Evolutionary conservation across 2,797 vertebrate genomes (phyloP), one percentile per base, ranked within the genome.

Genomic region (Diglossa cyanea): DNA sequence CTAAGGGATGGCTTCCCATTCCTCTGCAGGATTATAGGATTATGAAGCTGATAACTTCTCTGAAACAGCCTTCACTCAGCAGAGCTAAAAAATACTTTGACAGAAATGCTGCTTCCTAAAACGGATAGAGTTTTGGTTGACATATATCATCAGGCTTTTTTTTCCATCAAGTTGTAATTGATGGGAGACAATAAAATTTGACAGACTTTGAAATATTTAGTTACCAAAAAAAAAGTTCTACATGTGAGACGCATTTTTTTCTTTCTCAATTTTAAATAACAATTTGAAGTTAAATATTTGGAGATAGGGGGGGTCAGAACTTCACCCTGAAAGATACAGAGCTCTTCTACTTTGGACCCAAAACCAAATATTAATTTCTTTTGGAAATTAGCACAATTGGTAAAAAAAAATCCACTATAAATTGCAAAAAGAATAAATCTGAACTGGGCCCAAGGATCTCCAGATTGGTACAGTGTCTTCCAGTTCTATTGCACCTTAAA

Each of bases 191-290:
- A 61, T 65, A 35, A 17, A 37, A 40, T 25, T 48, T 45, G 21
- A 37, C 15, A 31, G 45, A 39, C 6, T 72, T 73, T n/a, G 30
- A 77, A 77, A 40, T 19, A 50, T 37, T 48, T 63, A 33, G 16
- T 28, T 48, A 54, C 7, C 2, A 28, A 58, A 39, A 30, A 35
- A 37, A 37, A 26, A 40, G 23, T 25, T 3, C 3, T 42, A 3
- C 4, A 5, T 8, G 2, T 28, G 4, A 48, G 8, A 60, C 2
- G 3, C 4, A 7, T 48, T 40, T 1, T 37, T 42, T 54, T 17
- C 7, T 57, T 67, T 42, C n/a, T 55, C 4, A 30, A 20, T 84
- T 80, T 37, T 30, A 70, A 87, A 40, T 45, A 65, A 26, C 13
- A 40, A 13, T 48, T 63, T 57, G 17, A 78, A 58, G 55, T n/a